Percentiles rank a stretch among this genome's conserved stretches.
Conservation (phyloP, 2,888 invertebrate genomes). For the Flabesymbios commensalis region DNA sequence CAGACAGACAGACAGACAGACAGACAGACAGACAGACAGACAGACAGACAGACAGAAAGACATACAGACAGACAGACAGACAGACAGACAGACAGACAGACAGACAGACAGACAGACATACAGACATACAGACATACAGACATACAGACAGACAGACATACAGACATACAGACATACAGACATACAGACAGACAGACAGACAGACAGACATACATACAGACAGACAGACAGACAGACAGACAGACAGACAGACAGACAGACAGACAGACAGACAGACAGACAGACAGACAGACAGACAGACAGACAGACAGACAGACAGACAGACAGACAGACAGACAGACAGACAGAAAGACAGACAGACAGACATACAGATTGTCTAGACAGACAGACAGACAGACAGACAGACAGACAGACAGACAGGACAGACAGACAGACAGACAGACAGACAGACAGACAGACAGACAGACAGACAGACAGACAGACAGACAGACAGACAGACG, state of each 20-base stretch:
- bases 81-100: neutral
- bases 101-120: constrained; percentile 2
- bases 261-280: constrained; percentile 6
- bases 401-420: constrained; percentile 7
- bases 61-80: neutral
- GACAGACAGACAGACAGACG: constrained; percentile 4
- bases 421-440: constrained; percentile 10
- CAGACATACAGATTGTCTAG: neutral
- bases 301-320: neutral
- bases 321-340: too few species aligned
- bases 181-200: too few species aligned
- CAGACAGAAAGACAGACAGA: constrained; percentile 1
- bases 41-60: neutral
- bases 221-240: constrained; percentile 4
- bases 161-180: too few species aligned
- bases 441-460: constrained; percentile 12
- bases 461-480: constrained; percentile 11
- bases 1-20: neutral
- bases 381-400: constrained; percentile 13
- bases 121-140: constrained; percentile 3
- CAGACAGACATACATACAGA: constrained; percentile 14
- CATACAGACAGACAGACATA: constrained; percentile 9
- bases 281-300: constrained; percentile 4
- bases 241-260: neutral
- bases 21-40: neutral